phyloP scores from a whole-genome alignment of 2,113 vertebrate genomes.

The Tragelaphus scriptus region DNA sequence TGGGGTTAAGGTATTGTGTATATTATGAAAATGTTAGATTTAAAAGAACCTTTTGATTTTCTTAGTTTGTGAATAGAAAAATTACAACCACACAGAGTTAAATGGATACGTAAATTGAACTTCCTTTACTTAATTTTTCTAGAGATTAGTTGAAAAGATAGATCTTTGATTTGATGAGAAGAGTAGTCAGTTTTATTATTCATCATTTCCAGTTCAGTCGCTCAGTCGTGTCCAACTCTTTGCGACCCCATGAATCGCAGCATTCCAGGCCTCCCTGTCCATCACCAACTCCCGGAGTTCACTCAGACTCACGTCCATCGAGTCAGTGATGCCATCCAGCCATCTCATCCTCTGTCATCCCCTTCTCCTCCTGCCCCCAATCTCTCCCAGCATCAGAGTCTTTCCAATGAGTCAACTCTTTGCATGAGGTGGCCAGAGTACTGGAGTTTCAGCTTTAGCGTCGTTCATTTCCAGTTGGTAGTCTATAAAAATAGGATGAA shows the following conservation, averaged over 20 bases:
- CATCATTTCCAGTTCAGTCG: neutral
- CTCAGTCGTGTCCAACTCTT: too few relatives aligned
- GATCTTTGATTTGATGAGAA: neutral
- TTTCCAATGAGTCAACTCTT: too few relatives aligned
- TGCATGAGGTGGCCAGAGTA: too few relatives aligned
- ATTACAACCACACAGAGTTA: neutral
- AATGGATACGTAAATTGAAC: neutral
- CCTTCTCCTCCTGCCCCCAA: too few relatives aligned
- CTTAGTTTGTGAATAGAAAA: neutral
- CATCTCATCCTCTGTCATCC: too few relatives aligned
- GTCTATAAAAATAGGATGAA: slow-evolving; percentile 7
- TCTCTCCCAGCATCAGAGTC: too few relatives aligned
- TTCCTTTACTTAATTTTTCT: slow-evolving; percentile 32
- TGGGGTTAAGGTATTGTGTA: neutral
- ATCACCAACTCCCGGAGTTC: too few relatives aligned
- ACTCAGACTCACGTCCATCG: too few relatives aligned
- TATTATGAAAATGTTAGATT: slow-evolving; percentile 26
- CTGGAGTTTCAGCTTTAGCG: too few relatives aligned
- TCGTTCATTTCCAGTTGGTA: neutral
- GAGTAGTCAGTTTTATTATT: neutral
- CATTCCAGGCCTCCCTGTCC: too few relatives aligned
- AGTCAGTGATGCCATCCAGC: too few relatives aligned
- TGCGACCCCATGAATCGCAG: too few relatives aligned
- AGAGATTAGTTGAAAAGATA: slow-evolving; percentile 1
- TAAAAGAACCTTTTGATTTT: slow-evolving; percentile 25